A percentile compares a stretch with the other conserved stretches of the same genome.
Conservation (phyloP, 1,140 invertebrate species). For the Babylonia areolata region DNA sequence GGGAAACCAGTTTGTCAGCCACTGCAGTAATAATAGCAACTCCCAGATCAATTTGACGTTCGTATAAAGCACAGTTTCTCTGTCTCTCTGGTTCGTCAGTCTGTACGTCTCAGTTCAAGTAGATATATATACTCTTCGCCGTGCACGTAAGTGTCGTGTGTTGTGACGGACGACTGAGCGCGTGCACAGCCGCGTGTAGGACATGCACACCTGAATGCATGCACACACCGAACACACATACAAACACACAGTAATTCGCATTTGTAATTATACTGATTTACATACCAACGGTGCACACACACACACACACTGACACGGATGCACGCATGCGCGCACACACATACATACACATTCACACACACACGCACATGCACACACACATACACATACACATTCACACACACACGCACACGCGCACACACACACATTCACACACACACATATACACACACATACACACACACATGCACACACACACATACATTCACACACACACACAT, state of each 20-base stretch:
- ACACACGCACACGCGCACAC: not conserved
- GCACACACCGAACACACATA: not conserved
- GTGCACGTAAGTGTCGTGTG: no score
- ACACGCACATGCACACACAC: not conserved
- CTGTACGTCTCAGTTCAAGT: no score
- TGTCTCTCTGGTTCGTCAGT: no score
- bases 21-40: no score
- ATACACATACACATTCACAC: not conserved
- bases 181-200: no score
- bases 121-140: no score
- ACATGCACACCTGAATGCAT: no score
- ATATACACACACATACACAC: not conserved
- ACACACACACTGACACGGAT: constrained; percentile 30
- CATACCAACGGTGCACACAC: constrained; percentile 17
- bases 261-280: not conserved
- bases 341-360: not conserved
- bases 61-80: no score
- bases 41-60: no score
- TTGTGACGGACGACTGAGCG: no score
- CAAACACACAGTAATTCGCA: not conserved
- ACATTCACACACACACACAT: not conserved
- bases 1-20: no score
- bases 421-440: not conserved
- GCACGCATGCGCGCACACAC: constrained; percentile 15
- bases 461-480: not conserved